Base-by-base conservation (phyloP, 2,888 invertebrate species). In the Euzophera pinguis region DNA sequence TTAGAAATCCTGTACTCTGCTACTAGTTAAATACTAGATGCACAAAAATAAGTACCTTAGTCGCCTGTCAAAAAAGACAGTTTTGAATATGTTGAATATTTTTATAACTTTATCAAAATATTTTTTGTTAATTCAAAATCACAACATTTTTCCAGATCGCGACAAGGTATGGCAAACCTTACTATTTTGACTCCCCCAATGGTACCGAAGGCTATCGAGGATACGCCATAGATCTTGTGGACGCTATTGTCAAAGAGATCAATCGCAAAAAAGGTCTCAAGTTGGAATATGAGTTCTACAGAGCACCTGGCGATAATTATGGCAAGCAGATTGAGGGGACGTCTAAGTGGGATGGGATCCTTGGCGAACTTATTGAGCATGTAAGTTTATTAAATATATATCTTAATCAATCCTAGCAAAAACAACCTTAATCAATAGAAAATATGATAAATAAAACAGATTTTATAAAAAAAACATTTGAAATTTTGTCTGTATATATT, bases 161-260 rank as follows among this genome's bases (percentile, higher is more conserved):
- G 91, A 93, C 61, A 0, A 78, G 67, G 56, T 60, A 57, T 45
- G 75, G 71, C 1, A 59, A 65, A 58, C 89, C 89, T 1, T 90
- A 89, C 61, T 82, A 81, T 47, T 47, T 57, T 10, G 61, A 70
- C 13, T 56, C 34, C 27, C 43, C 60, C 10, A 73, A 74, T 29
- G 78, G 78, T 14, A 80, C 76, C 1, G 68, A 66, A 2, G 85
- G 91, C 9, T 95, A 91, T 67, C 94, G 95, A 67, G 98, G 98
- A 0, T 99, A 96, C 73, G 95, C 96, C 3, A 93, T 98, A 50
- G 98, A 99, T 76, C 85, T 99, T 0, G 93, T 98, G 54, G 84
- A 93, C 10, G 93, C 93, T 57, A 94, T 99, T 53, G 92, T 89
- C 56, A 57, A 77, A 49, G 56, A 69, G 1, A 84, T 89, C n/a